Percentiles rank a stretch among this genome's conserved stretches.
phyloP scores from a whole-genome alignment of 2,888 invertebrate genomes.

The Tetrapedia diversipes region DNA sequence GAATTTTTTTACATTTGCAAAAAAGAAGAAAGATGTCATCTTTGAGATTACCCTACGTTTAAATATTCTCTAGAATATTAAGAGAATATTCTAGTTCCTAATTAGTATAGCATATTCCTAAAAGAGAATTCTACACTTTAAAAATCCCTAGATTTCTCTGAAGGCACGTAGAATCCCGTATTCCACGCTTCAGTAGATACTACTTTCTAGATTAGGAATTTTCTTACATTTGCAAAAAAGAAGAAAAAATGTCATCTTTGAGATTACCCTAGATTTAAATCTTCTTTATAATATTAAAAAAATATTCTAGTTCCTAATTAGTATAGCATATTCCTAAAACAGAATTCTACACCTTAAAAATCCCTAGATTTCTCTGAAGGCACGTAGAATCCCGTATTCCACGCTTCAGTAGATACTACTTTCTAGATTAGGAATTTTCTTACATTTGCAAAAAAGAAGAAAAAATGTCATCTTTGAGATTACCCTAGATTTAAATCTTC shows the following conservation, averaged over 20 bases:
- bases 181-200: background rate
- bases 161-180: too few relatives aligned
- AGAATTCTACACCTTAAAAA: too few relatives aligned
- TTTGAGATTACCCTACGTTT: background rate
- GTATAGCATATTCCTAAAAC: too few relatives aligned
- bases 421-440: background rate
- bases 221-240: background rate
- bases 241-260: background rate
- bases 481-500: too few relatives aligned
- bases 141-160: too few relatives aligned
- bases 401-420: background rate
- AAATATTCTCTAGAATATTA: background rate
- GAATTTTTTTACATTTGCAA: background rate
- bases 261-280: background rate
- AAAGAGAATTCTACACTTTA: too few relatives aligned
- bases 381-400: too few relatives aligned
- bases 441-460: background rate
- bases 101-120: too few relatives aligned
- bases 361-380: background rate
- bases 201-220: conserved; percentile 2
- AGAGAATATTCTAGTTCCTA: background rate
- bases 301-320: background rate
- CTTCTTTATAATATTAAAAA: background rate
- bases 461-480: background rate
- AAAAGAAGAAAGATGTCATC: too few relatives aligned